Evolutionary conservation across 2,888 invertebrate genomes (phyloP).

Genomic region (Tortrix viridana): DNA sequence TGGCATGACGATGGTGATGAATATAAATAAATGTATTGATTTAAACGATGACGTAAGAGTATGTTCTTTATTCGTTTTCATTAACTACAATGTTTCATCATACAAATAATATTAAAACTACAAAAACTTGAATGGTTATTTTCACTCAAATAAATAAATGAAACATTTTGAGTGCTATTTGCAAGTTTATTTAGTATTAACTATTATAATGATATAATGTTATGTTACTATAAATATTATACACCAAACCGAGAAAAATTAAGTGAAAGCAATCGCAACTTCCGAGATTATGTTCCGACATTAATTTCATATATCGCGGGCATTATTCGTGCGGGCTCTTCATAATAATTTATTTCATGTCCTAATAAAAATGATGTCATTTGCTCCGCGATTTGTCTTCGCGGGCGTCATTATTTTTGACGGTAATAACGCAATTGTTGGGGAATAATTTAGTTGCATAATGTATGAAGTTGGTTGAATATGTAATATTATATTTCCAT

Average conservation of each 20-base stretch:
- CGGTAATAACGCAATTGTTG: constrained; percentile 12
- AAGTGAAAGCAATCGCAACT: constrained; percentile 18
- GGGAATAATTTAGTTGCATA: not conserved
- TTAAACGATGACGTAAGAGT: too few relatives aligned
- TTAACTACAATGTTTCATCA: too few relatives aligned
- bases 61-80: too few relatives aligned
- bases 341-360: constrained; percentile 45
- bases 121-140: too few relatives aligned
- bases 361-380: constrained; percentile 45
- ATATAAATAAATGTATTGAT: too few relatives aligned
- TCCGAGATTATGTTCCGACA: constrained; percentile 28
- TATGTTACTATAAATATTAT: not conserved
- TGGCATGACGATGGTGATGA: too few relatives aligned
- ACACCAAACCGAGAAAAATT: constrained; percentile 9
- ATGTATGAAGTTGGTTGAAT: not conserved
- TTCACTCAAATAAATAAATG: too few relatives aligned
- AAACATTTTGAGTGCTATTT: too few relatives aligned
- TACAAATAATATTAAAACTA: too few relatives aligned
- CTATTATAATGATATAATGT: too few relatives aligned
- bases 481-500: too few relatives aligned
- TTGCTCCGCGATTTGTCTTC: constrained; percentile 38
- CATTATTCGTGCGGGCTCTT: constrained; percentile 41
- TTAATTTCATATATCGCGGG: constrained; percentile 35
- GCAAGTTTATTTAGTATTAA: too few relatives aligned
- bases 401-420: constrained; percentile 28